Conservation (phyloP, 1,140 invertebrate genomes). For the Brachionus plicatilis region DNA sequence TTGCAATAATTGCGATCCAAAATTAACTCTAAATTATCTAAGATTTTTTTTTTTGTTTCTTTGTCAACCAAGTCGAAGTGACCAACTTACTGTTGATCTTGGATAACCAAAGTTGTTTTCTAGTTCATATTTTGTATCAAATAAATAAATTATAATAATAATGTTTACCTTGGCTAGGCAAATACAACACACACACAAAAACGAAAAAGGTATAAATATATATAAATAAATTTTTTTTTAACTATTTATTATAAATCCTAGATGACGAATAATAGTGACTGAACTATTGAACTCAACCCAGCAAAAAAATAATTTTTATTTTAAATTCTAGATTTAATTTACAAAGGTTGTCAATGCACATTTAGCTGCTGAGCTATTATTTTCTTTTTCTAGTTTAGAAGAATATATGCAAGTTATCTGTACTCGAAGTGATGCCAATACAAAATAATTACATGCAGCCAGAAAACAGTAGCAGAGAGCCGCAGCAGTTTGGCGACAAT, state of each 20-base stretch:
- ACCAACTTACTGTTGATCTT: background rate
- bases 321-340: background rate
- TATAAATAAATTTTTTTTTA: background rate
- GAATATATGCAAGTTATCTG: background rate
- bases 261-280: background rate
- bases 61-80: background rate
- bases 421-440: background rate
- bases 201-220: background rate
- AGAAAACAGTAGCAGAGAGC: background rate
- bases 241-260: background rate
- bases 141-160: slow-evolving; percentile 39
- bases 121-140: slow-evolving; percentile 24
- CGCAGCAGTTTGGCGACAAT: background rate
- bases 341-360: background rate
- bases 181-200: background rate
- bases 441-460: slow-evolving; percentile 5
- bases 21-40: background rate
- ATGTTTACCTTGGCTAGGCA: slow-evolving; percentile 10
- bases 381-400: background rate
- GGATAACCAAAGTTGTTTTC: background rate
- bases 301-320: background rate
- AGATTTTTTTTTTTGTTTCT: background rate
- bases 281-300: slow-evolving; percentile 31
- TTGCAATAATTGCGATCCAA: background rate
- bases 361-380: background rate